These are phyloP conservation scores for Unio pictorum DNA, from an alignment of 2,888 invertebrate species.

Conservation along the genomic window DNA sequence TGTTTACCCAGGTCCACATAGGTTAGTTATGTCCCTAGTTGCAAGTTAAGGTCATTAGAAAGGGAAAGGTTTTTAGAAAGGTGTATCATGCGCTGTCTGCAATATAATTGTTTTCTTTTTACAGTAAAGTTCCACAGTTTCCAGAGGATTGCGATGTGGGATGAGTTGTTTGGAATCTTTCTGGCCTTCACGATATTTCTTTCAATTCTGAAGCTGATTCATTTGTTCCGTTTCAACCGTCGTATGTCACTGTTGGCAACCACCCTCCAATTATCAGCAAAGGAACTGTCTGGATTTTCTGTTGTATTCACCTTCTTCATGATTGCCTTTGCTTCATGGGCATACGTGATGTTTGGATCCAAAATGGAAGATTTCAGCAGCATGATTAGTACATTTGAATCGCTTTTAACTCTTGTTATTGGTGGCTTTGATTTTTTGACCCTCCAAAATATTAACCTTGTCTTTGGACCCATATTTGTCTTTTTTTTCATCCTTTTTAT, in stretches of 20 bases:
- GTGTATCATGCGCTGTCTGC: no score
- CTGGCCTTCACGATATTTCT: conserved; percentile 65
- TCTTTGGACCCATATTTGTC: conserved; percentile 64
- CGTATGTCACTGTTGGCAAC: conserved; percentile 69
- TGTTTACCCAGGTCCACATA: no score
- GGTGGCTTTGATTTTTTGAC: conserved; percentile 38
- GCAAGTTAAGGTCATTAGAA: no score
- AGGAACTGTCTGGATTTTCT: conserved; percentile 68
- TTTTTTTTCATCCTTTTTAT: conserved; percentile 61
- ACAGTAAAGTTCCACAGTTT: conserved; percentile 58
- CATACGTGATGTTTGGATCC: conserved; percentile 53
- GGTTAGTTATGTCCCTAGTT: no score
- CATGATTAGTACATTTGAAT: conserved; percentile 43
- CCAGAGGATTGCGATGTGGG: conserved; percentile 55
- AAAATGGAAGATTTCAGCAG: conserved; percentile 36
- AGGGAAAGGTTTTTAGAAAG: no score
- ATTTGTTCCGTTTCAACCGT: conserved; percentile 71
- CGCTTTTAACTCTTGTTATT: conserved; percentile 43
- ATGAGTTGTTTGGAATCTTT: conserved; percentile 48
- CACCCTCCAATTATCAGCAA: conserved; percentile 65
- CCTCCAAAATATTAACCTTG: conserved; percentile 25
- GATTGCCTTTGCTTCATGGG: conserved; percentile 58
- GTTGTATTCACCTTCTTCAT: conserved; percentile 66
- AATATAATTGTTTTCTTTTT: no score
- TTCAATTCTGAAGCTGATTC: conserved; percentile 71